phyloP scores from a whole-genome alignment of 2,113 vertebrate genomes.

The Todiramphus saurophagus region DNA sequence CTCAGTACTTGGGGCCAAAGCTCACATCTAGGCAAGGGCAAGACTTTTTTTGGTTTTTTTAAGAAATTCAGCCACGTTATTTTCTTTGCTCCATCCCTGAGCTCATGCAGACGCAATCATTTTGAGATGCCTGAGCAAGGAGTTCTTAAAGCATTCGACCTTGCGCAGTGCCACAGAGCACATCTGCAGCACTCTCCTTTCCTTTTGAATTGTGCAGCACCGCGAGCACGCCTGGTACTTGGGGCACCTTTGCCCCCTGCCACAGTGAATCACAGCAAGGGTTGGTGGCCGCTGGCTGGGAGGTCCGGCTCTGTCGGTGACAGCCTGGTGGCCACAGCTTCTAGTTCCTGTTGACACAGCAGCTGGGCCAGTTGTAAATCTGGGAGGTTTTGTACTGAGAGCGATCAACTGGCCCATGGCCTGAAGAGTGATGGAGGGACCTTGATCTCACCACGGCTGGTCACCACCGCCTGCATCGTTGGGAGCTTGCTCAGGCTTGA shows the following conservation, averaged over 20 bases:
- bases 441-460: background rate
- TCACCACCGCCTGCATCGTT: background rate
- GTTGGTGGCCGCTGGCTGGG: background rate
- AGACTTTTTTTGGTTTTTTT: background rate
- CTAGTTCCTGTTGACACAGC: background rate
- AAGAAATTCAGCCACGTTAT: background rate
- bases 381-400: background rate
- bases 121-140: background rate
- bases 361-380: slow-evolving; percentile 7
- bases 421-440: slow-evolving; percentile 34
- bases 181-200: background rate
- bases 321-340: background rate
- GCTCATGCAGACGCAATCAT: background rate
- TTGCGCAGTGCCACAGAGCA: background rate
- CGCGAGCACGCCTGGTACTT: accelerated
- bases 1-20: background rate
- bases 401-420: background rate
- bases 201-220: background rate
- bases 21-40: background rate
- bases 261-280: background rate
- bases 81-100: background rate
- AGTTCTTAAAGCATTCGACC: background rate
- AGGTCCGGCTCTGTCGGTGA: background rate
- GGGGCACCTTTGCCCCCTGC: background rate
- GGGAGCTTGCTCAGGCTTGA: slow-evolving; percentile 24